These are phyloP conservation scores for Actinopyga echinites DNA, from an alignment of 53 echinoderm and acorn worm species.

Conservation along the genomic window DNA sequence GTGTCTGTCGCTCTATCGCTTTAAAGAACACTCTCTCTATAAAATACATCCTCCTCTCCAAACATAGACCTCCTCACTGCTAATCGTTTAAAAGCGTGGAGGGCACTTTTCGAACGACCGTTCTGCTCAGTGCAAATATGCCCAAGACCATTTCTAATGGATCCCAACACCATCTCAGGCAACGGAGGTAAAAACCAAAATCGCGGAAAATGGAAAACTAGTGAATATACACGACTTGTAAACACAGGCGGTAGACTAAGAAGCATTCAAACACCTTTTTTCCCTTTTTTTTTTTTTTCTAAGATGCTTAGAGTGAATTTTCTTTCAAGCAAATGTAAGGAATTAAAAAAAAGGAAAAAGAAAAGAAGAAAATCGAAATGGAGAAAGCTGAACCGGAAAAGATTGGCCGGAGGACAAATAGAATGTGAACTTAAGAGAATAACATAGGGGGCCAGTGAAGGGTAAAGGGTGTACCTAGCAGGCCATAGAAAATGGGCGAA, in stretches of 20 bases:
- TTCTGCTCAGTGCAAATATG: constrained; percentile 36
- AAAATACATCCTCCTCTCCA: constrained; percentile 31
- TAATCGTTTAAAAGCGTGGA: constrained; percentile 42
- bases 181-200: constrained; percentile 14
- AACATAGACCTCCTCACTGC: constrained; percentile 13
- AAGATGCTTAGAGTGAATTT: no score
- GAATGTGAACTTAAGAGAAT: no score
- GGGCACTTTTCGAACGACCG: constrained; percentile 32
- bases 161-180: constrained; percentile 25
- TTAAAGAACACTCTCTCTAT: not conserved
- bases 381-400: no score
- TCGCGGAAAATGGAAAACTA: constrained; percentile 18
- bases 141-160: constrained; percentile 35
- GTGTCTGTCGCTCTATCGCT: constrained; percentile 8
- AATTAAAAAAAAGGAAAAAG: no score
- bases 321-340: no score
- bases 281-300: not conserved
- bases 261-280: constrained; percentile 25
- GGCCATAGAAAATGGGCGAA: no score
- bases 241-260: constrained; percentile 11
- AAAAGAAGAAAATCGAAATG: no score
- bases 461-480: no score
- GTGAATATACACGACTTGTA: constrained; percentile 22
- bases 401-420: no score
- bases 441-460: no score